Base-by-base conservation (phyloP, 2,888 invertebrate genomes). In the Hemaris fuciformis region DNA sequence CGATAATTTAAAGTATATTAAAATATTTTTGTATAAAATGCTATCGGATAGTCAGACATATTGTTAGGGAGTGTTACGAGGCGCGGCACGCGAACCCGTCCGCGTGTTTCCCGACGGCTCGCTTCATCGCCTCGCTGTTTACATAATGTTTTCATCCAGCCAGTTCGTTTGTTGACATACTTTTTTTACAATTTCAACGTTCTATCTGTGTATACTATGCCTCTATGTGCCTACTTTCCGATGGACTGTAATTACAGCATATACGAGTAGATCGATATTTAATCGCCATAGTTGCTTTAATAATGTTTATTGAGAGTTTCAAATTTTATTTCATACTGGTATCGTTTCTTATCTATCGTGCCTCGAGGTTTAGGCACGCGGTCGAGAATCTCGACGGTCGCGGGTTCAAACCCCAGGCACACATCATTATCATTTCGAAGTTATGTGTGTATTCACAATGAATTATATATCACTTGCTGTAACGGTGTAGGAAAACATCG, bases 31-130 rank as follows among this genome's bases (percentile, higher is more conserved):
- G 27, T 8, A 31, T 18, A 53, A 31, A 53, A 53, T 27, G 27
- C 27, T 53, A 53, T 53, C 27, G 15, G 25, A 53, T 25, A n/a
- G 23, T 46, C 53, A 31, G 53, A 53, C 31, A n/a, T n/a, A 31
- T 31, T 65, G 60, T 63, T 62, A 57, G 56, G 60, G 63, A 61
- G 66, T 66, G 59, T 45, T 59, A 63, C 60, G 62, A 63, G 53
- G 62, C 61, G 48, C 15, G 57, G 20, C 75, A 74, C 69, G 73
- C 73, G 53, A 74, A 38, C 64, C 63, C 23, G 22, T 15, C 68
- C 41, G 64, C 63, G 61, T 34, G 61, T 65, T 66, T 63, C 61
- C 66, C 70, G 71, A 69, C 72, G 68, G 62, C 61, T 62, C 59
- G 65, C 43, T 68, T 63, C 63, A 65, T 62, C 53, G 62, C 64